Conservation (phyloP, 2,888 invertebrate genomes). For the Agriopis marginaria region DNA sequence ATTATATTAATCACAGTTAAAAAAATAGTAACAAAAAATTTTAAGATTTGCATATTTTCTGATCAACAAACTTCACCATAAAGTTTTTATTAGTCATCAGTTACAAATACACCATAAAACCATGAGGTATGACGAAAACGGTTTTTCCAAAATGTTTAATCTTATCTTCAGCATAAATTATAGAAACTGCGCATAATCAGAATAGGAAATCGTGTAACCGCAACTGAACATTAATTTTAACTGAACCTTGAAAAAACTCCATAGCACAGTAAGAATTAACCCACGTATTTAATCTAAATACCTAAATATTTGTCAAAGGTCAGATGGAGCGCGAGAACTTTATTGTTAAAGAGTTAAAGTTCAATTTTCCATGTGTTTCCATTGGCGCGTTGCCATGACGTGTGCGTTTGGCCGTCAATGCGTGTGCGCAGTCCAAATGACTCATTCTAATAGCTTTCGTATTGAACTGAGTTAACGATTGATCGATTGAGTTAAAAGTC, state of each 20-base stretch:
- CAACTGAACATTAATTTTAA: constrained; percentile 21
- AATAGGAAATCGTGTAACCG: constrained; percentile 16
- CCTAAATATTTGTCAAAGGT: constrained; percentile 38
- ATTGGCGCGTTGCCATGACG: constrained; percentile 57
- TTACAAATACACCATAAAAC: not conserved
- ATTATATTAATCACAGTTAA: no score
- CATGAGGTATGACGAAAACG: not conserved
- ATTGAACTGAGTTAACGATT: constrained; percentile 37
- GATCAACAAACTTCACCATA: no score
- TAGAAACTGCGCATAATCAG: not conserved
- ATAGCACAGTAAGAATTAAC: constrained; percentile 27
- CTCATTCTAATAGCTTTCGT: constrained; percentile 45
- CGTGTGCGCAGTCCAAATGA: constrained; percentile 53
- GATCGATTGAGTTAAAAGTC: constrained; percentile 32
- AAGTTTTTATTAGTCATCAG: no score
- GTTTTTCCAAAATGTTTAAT: not conserved
- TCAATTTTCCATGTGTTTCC: constrained; percentile 39
- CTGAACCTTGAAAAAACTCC: constrained; percentile 35
- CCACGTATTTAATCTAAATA: constrained; percentile 37
- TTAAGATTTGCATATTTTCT: no score
- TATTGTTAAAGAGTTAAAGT: constrained; percentile 42
- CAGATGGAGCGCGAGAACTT: constrained; percentile 44
- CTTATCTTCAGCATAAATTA: not conserved
- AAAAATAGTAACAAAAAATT: no score
- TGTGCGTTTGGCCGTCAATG: constrained; percentile 47